Evolutionary conservation across 2,113 vertebrate genomes (phyloP).

Genomic region (Phylloscopus trochiloides): DNA sequence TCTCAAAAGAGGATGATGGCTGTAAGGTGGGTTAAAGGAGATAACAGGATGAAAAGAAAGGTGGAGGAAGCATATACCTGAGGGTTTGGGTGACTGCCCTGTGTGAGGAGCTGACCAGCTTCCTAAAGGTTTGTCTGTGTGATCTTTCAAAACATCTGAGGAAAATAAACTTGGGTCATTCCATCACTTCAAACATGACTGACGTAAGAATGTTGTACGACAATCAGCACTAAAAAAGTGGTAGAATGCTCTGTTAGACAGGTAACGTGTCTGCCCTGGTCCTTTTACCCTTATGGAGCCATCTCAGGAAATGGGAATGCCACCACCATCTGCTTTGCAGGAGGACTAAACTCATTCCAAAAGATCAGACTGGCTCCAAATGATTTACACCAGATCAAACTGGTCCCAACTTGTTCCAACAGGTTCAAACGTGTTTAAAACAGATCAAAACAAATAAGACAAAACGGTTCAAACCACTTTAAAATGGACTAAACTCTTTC

Average conservation of each 20-base stretch:
- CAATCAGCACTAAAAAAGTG: not conserved
- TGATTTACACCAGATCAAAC: not conserved
- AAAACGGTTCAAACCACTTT: not conserved
- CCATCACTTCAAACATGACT: not conserved
- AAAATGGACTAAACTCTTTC: not conserved
- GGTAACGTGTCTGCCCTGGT: fast-evolving
- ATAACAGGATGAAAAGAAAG: not conserved
- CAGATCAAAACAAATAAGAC: not conserved
- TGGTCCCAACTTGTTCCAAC: fast-evolving
- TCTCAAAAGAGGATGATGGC: not conserved
- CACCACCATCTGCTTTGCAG: not conserved
- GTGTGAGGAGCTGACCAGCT: not conserved
- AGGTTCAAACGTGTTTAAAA: fast-evolving
- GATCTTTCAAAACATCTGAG: not conserved
- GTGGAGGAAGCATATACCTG: not conserved
- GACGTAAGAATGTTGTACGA: not conserved
- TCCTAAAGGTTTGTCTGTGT: not conserved
- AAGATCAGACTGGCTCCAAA: not conserved
- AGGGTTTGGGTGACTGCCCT: not conserved
- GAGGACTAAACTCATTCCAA: not conserved
- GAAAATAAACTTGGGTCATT: not conserved
- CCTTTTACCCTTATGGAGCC: not conserved
- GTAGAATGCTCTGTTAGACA: not conserved
- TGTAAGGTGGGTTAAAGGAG: not conserved
- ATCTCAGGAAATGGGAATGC: not conserved